phyloP scores from a whole-genome alignment of 1,140 invertebrate genomes.

The Polyergus mexicanus region DNA sequence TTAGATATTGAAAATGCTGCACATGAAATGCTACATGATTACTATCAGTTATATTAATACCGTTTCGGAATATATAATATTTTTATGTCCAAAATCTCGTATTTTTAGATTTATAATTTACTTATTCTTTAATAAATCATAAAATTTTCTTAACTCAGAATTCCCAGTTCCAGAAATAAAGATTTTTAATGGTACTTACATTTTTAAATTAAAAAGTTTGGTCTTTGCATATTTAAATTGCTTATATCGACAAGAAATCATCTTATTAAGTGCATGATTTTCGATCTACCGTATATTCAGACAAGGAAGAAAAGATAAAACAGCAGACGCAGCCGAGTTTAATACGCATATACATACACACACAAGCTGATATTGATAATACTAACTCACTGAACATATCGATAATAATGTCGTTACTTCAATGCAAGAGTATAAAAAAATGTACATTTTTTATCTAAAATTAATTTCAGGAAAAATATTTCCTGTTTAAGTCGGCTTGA shows the following conservation, averaged over 20 bases:
- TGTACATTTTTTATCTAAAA: neutral
- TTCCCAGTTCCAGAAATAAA: neutral
- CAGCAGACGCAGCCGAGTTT: slow-evolving; percentile 29
- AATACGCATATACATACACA: neutral
- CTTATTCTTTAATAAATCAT: neutral
- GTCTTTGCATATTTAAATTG: neutral
- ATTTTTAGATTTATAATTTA: no score
- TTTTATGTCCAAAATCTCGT: no score
- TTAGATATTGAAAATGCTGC: slow-evolving; percentile 9
- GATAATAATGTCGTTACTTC: slow-evolving; percentile 41
- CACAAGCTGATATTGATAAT: slow-evolving; percentile 39
- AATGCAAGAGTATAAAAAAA: slow-evolving; percentile 19
- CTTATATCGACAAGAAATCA: neutral
- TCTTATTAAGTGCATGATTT: slow-evolving; percentile 7
- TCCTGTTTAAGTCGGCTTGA: neutral
- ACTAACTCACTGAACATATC: slow-evolving; percentile 47
- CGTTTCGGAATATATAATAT: neutral
- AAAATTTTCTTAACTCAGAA: neutral
- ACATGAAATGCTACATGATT: neutral
- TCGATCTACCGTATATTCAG: slow-evolving; percentile 34
- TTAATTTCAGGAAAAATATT: slow-evolving; percentile 3
- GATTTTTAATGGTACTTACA: neutral
- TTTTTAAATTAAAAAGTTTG: slow-evolving; percentile 6
- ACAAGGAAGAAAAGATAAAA: slow-evolving; percentile 43
- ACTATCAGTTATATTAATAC: slow-evolving; percentile 8